Percentiles rank a stretch among this genome's conserved stretches.
Conservation (phyloP, 2,113 vertebrate genomes). For the Capreolus pygargus region DNA sequence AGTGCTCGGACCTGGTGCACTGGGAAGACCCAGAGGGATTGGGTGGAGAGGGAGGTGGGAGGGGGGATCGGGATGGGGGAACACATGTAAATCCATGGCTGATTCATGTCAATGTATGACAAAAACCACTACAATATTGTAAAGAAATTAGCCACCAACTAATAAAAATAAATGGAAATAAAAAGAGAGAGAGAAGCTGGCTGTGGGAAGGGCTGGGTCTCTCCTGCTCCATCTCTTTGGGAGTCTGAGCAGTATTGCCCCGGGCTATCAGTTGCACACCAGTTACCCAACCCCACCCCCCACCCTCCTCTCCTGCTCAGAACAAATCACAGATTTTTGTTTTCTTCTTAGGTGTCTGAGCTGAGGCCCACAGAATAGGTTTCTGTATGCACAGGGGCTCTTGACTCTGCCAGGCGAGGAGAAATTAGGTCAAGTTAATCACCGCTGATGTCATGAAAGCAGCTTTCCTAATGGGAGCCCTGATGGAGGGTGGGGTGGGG, state of each 20-base stretch:
- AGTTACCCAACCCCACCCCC: neutral
- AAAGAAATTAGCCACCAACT: no score
- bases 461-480: constrained; percentile 71
- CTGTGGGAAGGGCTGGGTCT: neutral
- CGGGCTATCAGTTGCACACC: neutral
- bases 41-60: no score
- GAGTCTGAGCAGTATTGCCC: no score
- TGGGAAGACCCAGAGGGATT: no score
- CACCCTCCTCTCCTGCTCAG: neutral
- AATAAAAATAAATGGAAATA: no score
- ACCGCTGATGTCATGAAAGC: constrained; percentile 67
- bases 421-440: constrained; percentile 80
- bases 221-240: neutral
- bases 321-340: neutral
- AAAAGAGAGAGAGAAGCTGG: neutral
- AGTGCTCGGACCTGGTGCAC: no score
- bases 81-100: no score
- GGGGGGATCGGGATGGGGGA: no score
- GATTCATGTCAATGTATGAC: no score
- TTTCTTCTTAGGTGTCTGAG: neutral
- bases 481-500: constrained; percentile 60
- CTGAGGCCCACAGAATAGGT: neutral
- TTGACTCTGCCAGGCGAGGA: constrained; percentile 59
- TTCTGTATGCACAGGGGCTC: constrained; percentile 62
- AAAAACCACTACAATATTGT: no score